Percentiles rank a stretch among this genome's conserved stretches.
These are phyloP conservation scores for Hirtodrosophila histrioides DNA, from an alignment of 2,888 invertebrate genomes.

Conservation along the genomic window DNA sequence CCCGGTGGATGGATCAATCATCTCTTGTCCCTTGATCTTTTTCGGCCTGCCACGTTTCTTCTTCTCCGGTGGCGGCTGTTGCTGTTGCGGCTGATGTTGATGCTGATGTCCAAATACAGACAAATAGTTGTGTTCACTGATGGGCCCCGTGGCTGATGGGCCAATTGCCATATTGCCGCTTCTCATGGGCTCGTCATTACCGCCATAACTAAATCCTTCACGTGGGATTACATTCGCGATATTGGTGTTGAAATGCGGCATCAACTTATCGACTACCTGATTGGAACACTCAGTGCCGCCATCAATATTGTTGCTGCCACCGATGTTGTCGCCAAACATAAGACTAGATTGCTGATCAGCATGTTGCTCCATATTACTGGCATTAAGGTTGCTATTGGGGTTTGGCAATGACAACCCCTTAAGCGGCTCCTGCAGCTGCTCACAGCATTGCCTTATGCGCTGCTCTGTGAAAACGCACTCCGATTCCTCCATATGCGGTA, in stretches of 20 bases:
- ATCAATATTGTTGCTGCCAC: slow-evolving; percentile 17
- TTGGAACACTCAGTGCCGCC: slow-evolving; percentile 23
- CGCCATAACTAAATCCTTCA: slow-evolving; percentile 29
- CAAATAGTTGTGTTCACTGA: slow-evolving; percentile 47
- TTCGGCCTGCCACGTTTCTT: slow-evolving; percentile 96
- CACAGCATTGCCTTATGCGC: slow-evolving; percentile 88
- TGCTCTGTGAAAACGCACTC: slow-evolving; percentile 94
- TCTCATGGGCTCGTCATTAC: slow-evolving; percentile 39
- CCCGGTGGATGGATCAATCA: slow-evolving; percentile 87
- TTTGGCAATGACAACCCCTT: slow-evolving; percentile 9
- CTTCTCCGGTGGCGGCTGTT: slow-evolving; percentile 87
- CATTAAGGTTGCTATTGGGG: not conserved
- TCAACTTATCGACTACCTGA: slow-evolving; percentile 36
- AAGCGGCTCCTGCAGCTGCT: slow-evolving; percentile 85
- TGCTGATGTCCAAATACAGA: slow-evolving; percentile 45
- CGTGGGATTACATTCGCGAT: slow-evolving; percentile 15
- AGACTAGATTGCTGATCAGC: slow-evolving; percentile 31
- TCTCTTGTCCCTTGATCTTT: slow-evolving; percentile 85
- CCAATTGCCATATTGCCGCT: slow-evolving; percentile 4
- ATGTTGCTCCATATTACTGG: slow-evolving; percentile 11
- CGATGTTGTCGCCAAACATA: slow-evolving; percentile 32
- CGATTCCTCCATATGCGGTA: slow-evolving; percentile 92
- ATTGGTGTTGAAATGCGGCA: slow-evolving; percentile 33
- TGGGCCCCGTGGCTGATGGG: not conserved
- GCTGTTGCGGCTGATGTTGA: slow-evolving; percentile 82